Evolutionary conservation across 2,888 invertebrate species (phyloP), one percentile per base, ranked within the genome.

Genomic region (Lamproptera curius): DNA sequence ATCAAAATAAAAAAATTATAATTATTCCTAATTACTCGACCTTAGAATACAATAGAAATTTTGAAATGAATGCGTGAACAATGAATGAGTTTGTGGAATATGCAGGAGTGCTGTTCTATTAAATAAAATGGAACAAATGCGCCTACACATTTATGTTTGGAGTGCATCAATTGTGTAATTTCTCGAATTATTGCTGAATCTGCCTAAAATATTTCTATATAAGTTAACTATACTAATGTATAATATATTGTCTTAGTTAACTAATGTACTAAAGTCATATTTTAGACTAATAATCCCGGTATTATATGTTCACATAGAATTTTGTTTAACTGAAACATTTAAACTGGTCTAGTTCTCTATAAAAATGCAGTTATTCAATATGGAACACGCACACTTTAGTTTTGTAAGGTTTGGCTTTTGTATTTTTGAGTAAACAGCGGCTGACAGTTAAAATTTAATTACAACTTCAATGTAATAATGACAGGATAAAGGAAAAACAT

Each of bases 41-140:
- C 41, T 41, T 31, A 46, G 43, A 49, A 35, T 34, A 43, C 17
- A 43, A 17, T 31, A 15, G 31, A 16, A 37, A 37, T 16, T 40
- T 42, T 31, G 2, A 6, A n/a, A 28, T 10, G n/a, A 35, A n/a
- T 23, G 38, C 33, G 3, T 31, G n/a, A 35, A 26, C 13, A 31
- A 5, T 5, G 26, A 40, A 40, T 17, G 16, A 5, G 3, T 10
- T 33, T 13, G 11, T 23, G 8, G 4, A n/a, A 16, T 40, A 16
- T 23, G 14, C 16, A 44, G 67, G 68, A 68, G 69, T 69, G 69
- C 70, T 67, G 66, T 70, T 65, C 69, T 67, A 61, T 59, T 58
- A 49, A 52, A 53, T 51, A 54, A 37, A 53, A 52, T 48, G 54
- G 53, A 44, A 45, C 11, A 45, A 44, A 41, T 46, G 37, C 37